Percentiles rank a stretch among this genome's conserved stretches.
These are phyloP conservation scores for Apotomis turbidana DNA, from an alignment of 2,888 invertebrate genomes.

Conservation along the genomic window DNA sequence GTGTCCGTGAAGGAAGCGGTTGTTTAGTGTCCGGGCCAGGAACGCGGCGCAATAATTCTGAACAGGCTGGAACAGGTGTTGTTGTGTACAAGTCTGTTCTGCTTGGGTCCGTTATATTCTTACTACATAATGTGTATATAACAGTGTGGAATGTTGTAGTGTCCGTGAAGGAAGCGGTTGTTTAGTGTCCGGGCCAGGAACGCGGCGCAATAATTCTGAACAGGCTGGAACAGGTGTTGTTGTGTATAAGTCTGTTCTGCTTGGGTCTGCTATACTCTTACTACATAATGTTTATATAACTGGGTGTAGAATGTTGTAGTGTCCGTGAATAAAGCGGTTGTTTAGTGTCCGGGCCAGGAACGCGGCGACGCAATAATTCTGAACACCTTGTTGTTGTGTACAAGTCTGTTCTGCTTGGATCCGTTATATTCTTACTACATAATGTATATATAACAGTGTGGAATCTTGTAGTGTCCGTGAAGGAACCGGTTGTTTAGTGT, in stretches of 20 bases:
- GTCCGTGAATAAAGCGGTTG: slow-evolving; percentile 28
- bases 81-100: slow-evolving; percentile 6
- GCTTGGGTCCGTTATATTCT: too few species aligned
- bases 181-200: slow-evolving; percentile 17
- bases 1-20: slow-evolving; percentile 29
- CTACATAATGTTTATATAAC: too few species aligned
- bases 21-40: slow-evolving; percentile 13
- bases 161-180: slow-evolving; percentile 29
- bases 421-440: too few species aligned
- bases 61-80: slow-evolving; percentile 26
- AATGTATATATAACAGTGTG: neutral
- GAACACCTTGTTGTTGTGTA: slow-evolving; percentile 11
- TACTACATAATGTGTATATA: too few species aligned
- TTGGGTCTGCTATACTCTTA: too few species aligned
- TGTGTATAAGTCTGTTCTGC: slow-evolving; percentile 1
- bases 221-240: slow-evolving; percentile 29
- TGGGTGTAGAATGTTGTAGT: neutral
- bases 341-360: slow-evolving; percentile 17
- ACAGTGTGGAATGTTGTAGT: neutral
- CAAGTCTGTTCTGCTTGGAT: slow-evolving; percentile 1
- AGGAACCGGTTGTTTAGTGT: slow-evolving; percentile 25
- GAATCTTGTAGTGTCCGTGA: slow-evolving; percentile 11
- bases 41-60: slow-evolving; percentile 33
- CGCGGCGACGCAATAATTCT: slow-evolving; percentile 29
- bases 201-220: slow-evolving; percentile 24